Conservation (phyloP, 2,888 invertebrate genomes). For the Eristalis tenax region DNA sequence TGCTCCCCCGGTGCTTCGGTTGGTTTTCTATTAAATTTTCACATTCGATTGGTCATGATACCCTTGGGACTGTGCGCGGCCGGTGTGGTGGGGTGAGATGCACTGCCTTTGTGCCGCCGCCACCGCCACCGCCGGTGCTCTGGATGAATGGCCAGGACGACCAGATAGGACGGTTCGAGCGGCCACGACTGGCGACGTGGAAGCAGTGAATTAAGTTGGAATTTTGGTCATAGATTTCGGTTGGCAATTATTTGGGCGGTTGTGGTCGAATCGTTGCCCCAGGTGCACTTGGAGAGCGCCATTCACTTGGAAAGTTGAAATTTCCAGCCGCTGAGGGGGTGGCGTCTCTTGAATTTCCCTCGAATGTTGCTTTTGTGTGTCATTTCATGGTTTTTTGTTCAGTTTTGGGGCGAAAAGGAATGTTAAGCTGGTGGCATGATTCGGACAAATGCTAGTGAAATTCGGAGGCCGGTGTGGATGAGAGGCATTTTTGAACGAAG, state of each 20-base stretch:
- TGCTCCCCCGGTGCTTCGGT: conserved; percentile 14
- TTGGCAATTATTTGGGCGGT: conserved; percentile 49
- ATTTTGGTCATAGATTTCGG: conserved; percentile 58
- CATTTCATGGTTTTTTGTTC: neutral
- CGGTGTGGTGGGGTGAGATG: conserved; percentile 22
- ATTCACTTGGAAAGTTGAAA: conserved; percentile 19
- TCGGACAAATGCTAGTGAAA: neutral
- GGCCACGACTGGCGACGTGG: conserved; percentile 2
- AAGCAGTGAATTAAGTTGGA: conserved; percentile 63
- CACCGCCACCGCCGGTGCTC: neutral
- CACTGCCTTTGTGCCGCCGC: conserved; percentile 26
- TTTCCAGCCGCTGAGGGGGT: neutral
- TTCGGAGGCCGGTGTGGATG: too few relatives aligned
- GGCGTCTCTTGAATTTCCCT: neutral
- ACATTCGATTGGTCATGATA: conserved; percentile 71
- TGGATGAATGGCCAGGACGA: conserved; percentile 32
- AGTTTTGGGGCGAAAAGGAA: too few relatives aligned
- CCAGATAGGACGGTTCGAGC: conserved; percentile 22
- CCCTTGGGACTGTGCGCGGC: conserved; percentile 48
- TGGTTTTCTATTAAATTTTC: conserved; percentile 70
- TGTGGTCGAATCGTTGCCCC: conserved; percentile 24
- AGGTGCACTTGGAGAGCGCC: conserved; percentile 24
- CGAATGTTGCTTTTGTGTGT: conserved; percentile 3
- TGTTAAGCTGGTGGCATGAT: neutral
- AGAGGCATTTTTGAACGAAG: too few relatives aligned